Conservation (phyloP, 1,140 invertebrate genomes). For the Drosophila kanapiae region DNA sequence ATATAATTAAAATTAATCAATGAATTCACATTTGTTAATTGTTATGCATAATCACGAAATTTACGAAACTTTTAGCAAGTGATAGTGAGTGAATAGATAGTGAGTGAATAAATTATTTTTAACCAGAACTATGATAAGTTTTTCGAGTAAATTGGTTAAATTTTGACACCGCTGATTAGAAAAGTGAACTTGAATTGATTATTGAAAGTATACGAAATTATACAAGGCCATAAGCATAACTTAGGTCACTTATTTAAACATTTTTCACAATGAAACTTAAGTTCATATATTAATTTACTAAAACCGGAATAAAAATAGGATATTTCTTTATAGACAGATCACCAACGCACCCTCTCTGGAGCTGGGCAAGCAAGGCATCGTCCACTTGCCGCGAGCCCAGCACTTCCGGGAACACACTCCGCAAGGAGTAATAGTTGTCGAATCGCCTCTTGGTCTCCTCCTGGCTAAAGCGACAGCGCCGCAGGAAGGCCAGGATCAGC, state of each 20-base stretch:
- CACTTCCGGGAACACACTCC: constrained; percentile 87
- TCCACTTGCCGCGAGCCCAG: constrained; percentile 75
- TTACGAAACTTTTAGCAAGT: neutral
- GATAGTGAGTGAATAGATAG: constrained; percentile 2
- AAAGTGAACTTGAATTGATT: constrained; percentile 4
- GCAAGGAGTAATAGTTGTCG: constrained; percentile 88
- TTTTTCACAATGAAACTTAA: neutral
- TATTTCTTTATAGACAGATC: neutral
- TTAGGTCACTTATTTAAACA: neutral
- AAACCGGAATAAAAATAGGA: neutral
- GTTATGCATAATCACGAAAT: neutral
- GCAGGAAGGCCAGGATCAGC: constrained; percentile 87
- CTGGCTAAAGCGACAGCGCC: constrained; percentile 89
- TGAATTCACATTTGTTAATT: neutral
- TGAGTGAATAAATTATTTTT: constrained; percentile 10
- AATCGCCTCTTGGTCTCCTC: constrained; percentile 88
- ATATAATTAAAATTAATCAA: neutral
- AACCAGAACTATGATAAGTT: constrained; percentile 4
- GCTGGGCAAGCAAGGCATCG: constrained; percentile 82
- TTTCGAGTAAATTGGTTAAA: neutral
- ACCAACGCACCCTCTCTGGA: constrained; percentile 85
- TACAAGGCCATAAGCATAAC: neutral
- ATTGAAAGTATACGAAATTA: neutral
- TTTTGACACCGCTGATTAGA: constrained; percentile 33
- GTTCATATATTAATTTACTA: no score